phyloP scores from a whole-genome alignment of 2,888 invertebrate species.

The Agriopis marginaria region DNA sequence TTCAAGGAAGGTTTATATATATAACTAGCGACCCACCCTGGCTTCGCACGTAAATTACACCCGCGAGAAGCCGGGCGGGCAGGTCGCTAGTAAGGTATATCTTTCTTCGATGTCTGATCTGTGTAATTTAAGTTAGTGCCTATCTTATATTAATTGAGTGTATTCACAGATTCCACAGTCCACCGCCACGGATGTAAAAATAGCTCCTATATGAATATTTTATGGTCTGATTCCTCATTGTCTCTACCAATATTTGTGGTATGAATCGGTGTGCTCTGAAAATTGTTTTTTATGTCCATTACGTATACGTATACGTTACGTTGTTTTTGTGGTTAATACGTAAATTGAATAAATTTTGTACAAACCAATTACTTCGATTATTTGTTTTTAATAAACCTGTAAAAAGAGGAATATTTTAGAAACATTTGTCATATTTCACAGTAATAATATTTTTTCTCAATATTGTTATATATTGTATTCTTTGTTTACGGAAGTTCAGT shows the following conservation, averaged over 20 bases:
- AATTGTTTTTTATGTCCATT: conserved; percentile 8
- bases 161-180: not conserved
- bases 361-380: not conserved
- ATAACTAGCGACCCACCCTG: no score
- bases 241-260: conserved; percentile 30
- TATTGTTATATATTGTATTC: no score
- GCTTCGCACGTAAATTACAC: no score
- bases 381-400: not conserved
- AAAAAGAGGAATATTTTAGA: not conserved
- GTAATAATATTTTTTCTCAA: no score
- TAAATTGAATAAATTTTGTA: conserved; percentile 3
- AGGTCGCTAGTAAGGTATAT: no score
- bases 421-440: no score
- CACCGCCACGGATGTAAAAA: not conserved
- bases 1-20: no score
- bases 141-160: conserved; percentile 5
- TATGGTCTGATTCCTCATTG: conserved; percentile 45
- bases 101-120: no score
- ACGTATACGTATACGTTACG: no score
- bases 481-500: no score
- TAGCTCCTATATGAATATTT: conserved; percentile 39
- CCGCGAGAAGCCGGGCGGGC: no score
- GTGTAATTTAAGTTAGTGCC: not conserved
- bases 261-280: conserved; percentile 26
- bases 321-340: not conserved